Base-by-base conservation (phyloP, 2,797 vertebrate species). In the Sciaenops ocellatus region DNA sequence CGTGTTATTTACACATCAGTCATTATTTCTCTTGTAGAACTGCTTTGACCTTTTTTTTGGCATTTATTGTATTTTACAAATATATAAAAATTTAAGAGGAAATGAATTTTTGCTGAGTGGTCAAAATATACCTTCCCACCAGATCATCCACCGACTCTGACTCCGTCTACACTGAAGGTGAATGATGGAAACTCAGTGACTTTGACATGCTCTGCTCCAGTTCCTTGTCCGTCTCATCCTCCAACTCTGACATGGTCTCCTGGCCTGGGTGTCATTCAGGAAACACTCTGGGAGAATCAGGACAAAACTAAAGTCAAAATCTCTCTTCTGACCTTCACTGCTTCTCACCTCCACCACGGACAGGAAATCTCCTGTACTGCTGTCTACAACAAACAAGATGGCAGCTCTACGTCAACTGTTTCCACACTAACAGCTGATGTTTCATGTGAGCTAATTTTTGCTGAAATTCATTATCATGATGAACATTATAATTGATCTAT, bases 301-400 rank as follows among this genome's bases (percentile, higher is more conserved):
- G 50, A 87, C 84, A 61, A 75, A 80, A 90, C 80, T 47, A 71
- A 77, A 73, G 48, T 71, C 38, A n/a, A 13, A 69, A 76, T 17
- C 54, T 93, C 91, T 60, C 66, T 67, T 28, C 16, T 92, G 64
- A 86, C 0, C 68, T 90, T 92, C 87, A 90, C 34, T 51, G 83
- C 86, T 47, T 87, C 89, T 74, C 48, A 50, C 26, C 50, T 63
- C 48, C 86, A 87, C 66, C 60, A 87, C 22, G 24, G 66, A 68
- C 4, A 50, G 75, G 28, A 10, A 0, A 79, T 93, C 34, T 82
- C 79, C 69, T 93, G 91, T 47, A 85, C 69, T 51, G 89, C 80
- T 3, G 9, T 22, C 61, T 91, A 93, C 81, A 59, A 1, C 44
- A 85, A 52, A 78, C 52, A 67, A 72, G 41, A 75, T 74, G 82